Evolutionary conservation across 1,140 invertebrate species (phyloP), one percentile per base, ranked within the genome.

Genomic region (Heliconius nattereri): DNA sequence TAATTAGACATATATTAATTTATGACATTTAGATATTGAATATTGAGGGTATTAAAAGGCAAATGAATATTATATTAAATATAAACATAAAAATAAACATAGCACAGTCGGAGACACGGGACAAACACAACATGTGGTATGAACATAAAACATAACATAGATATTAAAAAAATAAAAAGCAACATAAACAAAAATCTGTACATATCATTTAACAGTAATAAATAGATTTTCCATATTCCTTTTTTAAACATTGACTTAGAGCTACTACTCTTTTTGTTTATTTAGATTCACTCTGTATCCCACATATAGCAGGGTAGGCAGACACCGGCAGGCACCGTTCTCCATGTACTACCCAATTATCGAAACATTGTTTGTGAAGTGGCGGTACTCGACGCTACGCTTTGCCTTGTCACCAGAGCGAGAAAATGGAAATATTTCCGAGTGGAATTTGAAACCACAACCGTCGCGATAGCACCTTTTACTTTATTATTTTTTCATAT

Each of bases 111-210:
- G 19, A 37, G 52, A 52, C 54, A 60, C 57, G 23, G 32, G 45
- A 40, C 57, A 45, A 11, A 70, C 26, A 75, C 54, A 60, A 66
- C 23, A 66, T 60, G 35, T 60, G 35, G 66, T 49, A 9, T 35
- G 7, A 60, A 75, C 49, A 86, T 66, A 82, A 74, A 80, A 72
- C 73, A 74, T 81, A 77, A 82, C 74, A 57, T 74, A 84, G 73
- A 79, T 79, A 45, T 45, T 45, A 16, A 45, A 71, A 84, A 71
- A 52, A 19, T 52, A 76, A 80, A 79, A 79, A 81, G 79, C 82
- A 83, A 84, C 71, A 81, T 85, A 32, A 60, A 60, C n/a, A 32
- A 72, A 82, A 79, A 86, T 85, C 82, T 85, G 86, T 84, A 86
- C 85, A 79, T 78, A 74, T 78, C 49, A 76, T 40, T 60, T 20